Evolutionary conservation across 1,140 invertebrate species (phyloP).

Genomic region (Sitobion miscanthi): DNA sequence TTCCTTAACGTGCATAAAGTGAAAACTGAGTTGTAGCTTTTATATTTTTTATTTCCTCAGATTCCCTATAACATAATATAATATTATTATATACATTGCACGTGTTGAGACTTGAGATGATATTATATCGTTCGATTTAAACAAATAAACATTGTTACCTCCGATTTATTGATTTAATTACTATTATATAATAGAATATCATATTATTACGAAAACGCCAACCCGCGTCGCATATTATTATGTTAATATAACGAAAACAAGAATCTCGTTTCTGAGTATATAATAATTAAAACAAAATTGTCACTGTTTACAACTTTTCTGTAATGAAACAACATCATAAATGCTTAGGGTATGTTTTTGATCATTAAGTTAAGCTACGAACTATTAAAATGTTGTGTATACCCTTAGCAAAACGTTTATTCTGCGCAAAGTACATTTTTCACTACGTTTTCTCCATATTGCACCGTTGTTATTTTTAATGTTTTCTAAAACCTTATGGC

Average conservation of each 20-base stretch:
- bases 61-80: no score
- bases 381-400: constrained; percentile 17
- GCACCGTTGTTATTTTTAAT: background rate
- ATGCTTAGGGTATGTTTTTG: constrained; percentile 22
- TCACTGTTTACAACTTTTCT: constrained; percentile 20
- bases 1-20: background rate
- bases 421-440: background rate
- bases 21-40: background rate
- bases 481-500: background rate
- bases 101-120: background rate
- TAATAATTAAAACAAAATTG: constrained; percentile 43
- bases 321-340: background rate
- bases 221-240: background rate
- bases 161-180: background rate
- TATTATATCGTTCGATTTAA: background rate
- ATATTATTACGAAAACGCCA: background rate
- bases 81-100: no score
- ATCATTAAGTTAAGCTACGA: constrained; percentile 25
- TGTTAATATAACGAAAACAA: constrained; percentile 1
- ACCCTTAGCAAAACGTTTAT: background rate
- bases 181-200: background rate
- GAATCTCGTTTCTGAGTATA: background rate
- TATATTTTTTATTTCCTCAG: background rate
- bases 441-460: background rate
- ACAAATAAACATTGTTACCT: background rate